These are phyloP conservation scores for Cyanistes caeruleus DNA, from an alignment of 2,113 vertebrate species.

Conservation along the genomic window DNA sequence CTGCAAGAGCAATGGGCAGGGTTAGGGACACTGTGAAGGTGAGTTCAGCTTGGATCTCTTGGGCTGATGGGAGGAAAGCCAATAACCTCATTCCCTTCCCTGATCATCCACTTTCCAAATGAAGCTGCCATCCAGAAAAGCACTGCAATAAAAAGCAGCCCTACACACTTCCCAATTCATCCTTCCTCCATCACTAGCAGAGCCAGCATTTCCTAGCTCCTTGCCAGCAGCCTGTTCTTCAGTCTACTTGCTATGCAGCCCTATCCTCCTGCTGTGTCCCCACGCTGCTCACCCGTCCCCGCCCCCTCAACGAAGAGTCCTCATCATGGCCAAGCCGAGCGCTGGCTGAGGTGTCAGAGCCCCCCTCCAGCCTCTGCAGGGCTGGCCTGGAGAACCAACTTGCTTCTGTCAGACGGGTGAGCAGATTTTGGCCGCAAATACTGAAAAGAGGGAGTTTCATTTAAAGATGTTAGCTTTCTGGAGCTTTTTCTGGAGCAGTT, in stretches of 20 bases:
- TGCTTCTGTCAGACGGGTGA: neutral
- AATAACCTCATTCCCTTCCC: neutral
- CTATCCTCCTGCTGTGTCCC: fast-evolving
- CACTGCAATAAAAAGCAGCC: neutral
- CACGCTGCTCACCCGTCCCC: fast-evolving
- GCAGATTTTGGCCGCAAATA: neutral
- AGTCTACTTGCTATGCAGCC: neutral
- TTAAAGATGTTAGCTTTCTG: neutral
- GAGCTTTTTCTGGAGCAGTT: neutral
- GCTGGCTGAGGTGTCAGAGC: neutral
- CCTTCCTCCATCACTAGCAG: neutral
- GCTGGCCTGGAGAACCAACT: neutral
- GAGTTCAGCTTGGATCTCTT: neutral
- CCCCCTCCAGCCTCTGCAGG: neutral
- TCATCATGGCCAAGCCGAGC: fast-evolving
- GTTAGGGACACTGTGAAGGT: neutral
- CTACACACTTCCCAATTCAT: neutral
- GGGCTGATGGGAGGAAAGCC: fast-evolving
- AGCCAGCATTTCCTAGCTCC: neutral
- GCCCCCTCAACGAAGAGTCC: fast-evolving
- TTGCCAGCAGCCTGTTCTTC: neutral
- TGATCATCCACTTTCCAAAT: neutral
- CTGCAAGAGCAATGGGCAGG: neutral
- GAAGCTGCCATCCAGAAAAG: neutral
- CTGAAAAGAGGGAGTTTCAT: neutral